Evolutionary conservation across 92 coral and sea anemone species (phyloP).

Genomic region (Pocillopora meandrina): DNA sequence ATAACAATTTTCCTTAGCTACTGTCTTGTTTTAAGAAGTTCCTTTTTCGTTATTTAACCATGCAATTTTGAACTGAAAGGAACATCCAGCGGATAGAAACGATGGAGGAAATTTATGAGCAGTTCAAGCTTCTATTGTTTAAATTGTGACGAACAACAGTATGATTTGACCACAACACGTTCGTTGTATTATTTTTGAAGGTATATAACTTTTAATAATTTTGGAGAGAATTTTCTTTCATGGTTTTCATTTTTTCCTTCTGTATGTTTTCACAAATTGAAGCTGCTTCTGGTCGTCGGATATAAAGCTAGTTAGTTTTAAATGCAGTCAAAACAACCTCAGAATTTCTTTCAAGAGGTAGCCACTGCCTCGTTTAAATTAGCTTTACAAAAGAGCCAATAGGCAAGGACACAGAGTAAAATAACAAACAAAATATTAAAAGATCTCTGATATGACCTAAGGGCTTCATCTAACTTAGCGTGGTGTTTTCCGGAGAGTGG

Average conservation of each 20-base stretch:
- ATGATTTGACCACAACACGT: neutral
- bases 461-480: neutral
- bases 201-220: neutral
- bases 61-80: neutral
- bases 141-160: neutral
- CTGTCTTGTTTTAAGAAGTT: neutral
- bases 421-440: constrained; percentile 5
- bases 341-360: constrained; percentile 8
- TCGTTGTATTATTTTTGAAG: neutral
- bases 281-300: neutral
- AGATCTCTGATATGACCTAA: neutral
- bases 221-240: neutral
- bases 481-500: neutral
- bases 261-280: neutral
- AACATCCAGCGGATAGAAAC: neutral
- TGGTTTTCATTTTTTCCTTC: neutral
- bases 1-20: neutral
- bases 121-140: neutral
- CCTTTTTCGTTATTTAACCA: neutral
- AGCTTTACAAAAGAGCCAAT: constrained; percentile 34
- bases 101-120: neutral
- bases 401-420: constrained; percentile 4
- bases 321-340: constrained; percentile 12
- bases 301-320: neutral
- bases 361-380: constrained; percentile 25